phyloP scores from a whole-genome alignment of 2,888 invertebrate species.

The Sphinx pinastri region DNA sequence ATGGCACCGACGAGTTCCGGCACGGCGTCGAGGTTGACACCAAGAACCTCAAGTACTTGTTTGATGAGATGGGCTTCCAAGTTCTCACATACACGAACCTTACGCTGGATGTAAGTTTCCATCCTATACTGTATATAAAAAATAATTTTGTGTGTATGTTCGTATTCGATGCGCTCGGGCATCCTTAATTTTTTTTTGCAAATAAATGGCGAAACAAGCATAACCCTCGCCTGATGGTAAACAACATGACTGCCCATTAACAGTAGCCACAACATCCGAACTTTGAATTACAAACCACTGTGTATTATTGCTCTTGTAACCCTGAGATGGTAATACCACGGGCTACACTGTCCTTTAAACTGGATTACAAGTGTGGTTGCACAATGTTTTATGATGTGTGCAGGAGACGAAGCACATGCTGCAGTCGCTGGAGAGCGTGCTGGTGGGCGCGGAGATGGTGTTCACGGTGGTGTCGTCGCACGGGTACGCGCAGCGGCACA shows the following conservation, averaged over 20 bases:
- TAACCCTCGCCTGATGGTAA: too few relatives aligned
- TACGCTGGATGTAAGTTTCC: constrained; percentile 61
- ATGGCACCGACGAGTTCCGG: constrained; percentile 66
- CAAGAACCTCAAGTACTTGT: constrained; percentile 82
- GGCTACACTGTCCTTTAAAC: too few relatives aligned
- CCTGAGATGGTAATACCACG: too few relatives aligned
- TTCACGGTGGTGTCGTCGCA: constrained; percentile 88
- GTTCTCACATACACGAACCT: constrained; percentile 71
- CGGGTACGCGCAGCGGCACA: constrained; percentile 75
- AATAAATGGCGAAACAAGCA: too few relatives aligned
- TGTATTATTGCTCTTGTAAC: too few relatives aligned
- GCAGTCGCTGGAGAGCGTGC: constrained; percentile 61
- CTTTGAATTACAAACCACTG: too few relatives aligned
- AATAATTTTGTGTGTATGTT: too few relatives aligned
- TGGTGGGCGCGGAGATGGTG: constrained; percentile 82
- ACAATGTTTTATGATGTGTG: background rate
- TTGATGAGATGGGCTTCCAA: constrained; percentile 84
- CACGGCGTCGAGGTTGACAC: constrained; percentile 86
- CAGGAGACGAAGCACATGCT: constrained; percentile 72
- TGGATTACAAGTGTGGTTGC: too few relatives aligned
- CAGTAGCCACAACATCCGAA: too few relatives aligned
- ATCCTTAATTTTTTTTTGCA: too few relatives aligned
- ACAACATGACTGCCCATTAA: too few relatives aligned
- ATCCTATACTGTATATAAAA: background rate
- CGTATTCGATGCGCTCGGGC: too few relatives aligned